phyloP scores from a whole-genome alignment of 2,797 vertebrate species.

The Carapus acus region DNA sequence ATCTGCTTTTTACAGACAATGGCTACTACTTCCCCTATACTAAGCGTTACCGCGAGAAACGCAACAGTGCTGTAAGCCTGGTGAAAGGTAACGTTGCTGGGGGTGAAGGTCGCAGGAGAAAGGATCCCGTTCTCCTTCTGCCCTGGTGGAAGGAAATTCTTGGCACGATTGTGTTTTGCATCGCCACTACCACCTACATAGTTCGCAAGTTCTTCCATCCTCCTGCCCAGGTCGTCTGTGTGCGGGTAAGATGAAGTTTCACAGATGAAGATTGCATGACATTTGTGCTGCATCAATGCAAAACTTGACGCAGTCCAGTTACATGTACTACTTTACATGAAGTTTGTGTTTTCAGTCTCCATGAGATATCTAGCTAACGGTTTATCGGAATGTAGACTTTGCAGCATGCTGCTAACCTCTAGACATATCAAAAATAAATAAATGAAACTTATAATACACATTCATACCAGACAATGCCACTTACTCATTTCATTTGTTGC shows the following conservation, averaged over 20 bases:
- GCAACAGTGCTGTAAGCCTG: slow-evolving; percentile 81
- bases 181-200: slow-evolving; percentile 88
- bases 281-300: not conserved
- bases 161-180: slow-evolving; percentile 91
- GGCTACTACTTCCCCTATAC: slow-evolving; percentile 92
- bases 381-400: too few species aligned
- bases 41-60: slow-evolving; percentile 81
- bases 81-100: slow-evolving; percentile 66
- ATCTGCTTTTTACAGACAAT: slow-evolving; percentile 75
- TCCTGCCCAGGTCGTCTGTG: slow-evolving; percentile 69
- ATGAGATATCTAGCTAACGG: too few species aligned
- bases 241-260: slow-evolving; percentile 65
- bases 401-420: too few species aligned
- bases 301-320: too few species aligned
- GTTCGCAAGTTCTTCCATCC: slow-evolving; percentile 95
- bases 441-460: too few species aligned
- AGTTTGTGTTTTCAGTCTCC: too few species aligned
- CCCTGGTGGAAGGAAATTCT: slow-evolving; percentile 99
- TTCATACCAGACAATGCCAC: too few species aligned
- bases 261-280: not conserved
- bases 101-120: slow-evolving; percentile 73
- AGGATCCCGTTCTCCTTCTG: slow-evolving; percentile 90
- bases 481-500: slow-evolving; percentile 3
- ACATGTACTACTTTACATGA: too few species aligned
- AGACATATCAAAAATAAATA: too few species aligned